These are phyloP conservation scores for Isichthys henryi DNA, from an alignment of 2,113 vertebrate genomes.

Conservation along the genomic window DNA sequence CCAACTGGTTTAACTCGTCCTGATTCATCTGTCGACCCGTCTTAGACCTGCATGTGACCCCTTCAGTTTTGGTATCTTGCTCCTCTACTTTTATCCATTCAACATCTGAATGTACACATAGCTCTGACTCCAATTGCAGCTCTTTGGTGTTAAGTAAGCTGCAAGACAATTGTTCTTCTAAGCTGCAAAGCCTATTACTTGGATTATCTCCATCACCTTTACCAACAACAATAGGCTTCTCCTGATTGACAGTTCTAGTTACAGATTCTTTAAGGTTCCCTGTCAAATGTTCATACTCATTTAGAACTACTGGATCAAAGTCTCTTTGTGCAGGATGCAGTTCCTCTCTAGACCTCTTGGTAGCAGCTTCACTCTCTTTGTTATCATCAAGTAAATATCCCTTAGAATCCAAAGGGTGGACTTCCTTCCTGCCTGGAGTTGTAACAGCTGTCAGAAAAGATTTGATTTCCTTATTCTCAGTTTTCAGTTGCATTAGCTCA, in stretches of 20 bases:
- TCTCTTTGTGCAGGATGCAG: constrained; percentile 20
- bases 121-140: constrained; percentile 31
- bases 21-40: not conserved
- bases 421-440: not conserved
- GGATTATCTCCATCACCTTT: not conserved
- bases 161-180: not conserved
- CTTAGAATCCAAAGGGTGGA: constrained; percentile 9
- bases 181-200: not conserved
- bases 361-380: not conserved
- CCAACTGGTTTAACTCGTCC: not conserved
- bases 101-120: not conserved
- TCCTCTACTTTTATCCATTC: not conserved
- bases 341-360: constrained; percentile 17
- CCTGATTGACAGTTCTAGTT: not conserved
- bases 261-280: constrained; percentile 19
- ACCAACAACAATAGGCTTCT: not conserved
- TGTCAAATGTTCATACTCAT: constrained; percentile 19
- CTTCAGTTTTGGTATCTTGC: not conserved
- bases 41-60: not conserved
- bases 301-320: not conserved
- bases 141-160: not conserved
- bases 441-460: not conserved
- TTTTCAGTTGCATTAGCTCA: not conserved
- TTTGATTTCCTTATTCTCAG: not conserved
- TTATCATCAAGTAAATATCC: not conserved